phyloP scores from a whole-genome alignment of 2,113 vertebrate genomes.

The Pseudopipra pipra region DNA sequence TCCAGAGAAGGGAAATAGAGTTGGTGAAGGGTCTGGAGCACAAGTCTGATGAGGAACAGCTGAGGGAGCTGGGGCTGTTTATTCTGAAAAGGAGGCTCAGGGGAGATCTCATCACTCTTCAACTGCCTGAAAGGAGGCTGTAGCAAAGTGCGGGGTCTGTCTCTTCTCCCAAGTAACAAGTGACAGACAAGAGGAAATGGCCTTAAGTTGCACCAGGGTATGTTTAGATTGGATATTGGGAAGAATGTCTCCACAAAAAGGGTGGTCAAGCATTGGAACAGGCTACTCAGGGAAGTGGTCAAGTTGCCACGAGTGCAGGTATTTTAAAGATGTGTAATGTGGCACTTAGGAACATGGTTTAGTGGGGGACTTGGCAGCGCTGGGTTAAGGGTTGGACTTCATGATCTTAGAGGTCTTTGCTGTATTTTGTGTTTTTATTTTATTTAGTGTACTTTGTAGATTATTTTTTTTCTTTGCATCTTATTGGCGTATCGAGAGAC shows the following conservation, averaged over 20 bases:
- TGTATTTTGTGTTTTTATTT: neutral
- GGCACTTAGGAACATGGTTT: neutral
- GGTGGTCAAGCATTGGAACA: neutral
- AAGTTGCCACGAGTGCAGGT: neutral
- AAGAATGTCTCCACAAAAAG: neutral
- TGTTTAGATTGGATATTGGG: neutral
- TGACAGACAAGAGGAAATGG: neutral
- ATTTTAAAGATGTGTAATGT: neutral
- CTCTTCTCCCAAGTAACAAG: neutral
- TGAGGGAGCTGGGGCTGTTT: neutral
- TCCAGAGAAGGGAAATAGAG: neutral
- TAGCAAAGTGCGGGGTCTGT: too few species aligned
- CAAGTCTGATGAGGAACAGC: neutral
- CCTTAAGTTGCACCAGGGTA: neutral
- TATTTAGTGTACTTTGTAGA: neutral
- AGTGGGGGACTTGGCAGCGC: neutral
- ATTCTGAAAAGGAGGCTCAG: rapidly evolving
- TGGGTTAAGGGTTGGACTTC: neutral
- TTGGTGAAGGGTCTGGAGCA: neutral
- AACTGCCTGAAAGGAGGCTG: neutral
- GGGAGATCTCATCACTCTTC: neutral
- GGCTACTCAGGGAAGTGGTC: too few species aligned
- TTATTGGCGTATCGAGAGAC: neutral
- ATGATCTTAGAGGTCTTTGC: neutral
- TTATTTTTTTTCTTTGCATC: neutral